Conservation (phyloP, 1,140 invertebrate genomes). For the Oedothorax gibbosus region DNA sequence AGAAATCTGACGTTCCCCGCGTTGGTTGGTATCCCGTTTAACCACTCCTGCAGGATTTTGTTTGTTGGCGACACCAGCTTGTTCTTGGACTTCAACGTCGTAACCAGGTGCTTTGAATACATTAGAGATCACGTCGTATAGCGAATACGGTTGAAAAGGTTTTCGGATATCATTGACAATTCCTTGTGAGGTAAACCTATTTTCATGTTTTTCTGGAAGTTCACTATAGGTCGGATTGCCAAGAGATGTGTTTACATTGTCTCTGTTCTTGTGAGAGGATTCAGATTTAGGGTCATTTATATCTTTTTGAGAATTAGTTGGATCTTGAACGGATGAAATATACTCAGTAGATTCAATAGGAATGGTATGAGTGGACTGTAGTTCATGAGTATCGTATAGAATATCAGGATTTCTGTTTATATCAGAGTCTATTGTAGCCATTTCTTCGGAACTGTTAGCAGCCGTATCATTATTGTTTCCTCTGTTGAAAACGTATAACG, state of each 20-base stretch:
- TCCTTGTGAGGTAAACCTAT: not conserved
- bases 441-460: not conserved
- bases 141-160: conserved; percentile 8
- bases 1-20: too few relatives aligned
- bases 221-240: not conserved
- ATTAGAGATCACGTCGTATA: conserved; percentile 31
- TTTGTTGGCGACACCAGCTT: not conserved
- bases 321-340: not conserved
- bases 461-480: not conserved
- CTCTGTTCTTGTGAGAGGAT: not conserved
- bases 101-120: conserved; percentile 53
- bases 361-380: not conserved
- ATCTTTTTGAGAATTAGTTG: not conserved
- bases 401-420: not conserved
- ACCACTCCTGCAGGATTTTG: not conserved
- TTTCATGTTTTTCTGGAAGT: not conserved
- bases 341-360: not conserved
- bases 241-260: not conserved
- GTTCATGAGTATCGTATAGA: not conserved
- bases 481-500: not conserved
- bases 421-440: not conserved
- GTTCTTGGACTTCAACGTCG: conserved; percentile 43
- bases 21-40: not conserved
- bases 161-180: not conserved
- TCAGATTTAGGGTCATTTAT: not conserved